Evolutionary conservation across 2,797 vertebrate genomes (phyloP).

Genomic region (Oreortyx pictus): DNA sequence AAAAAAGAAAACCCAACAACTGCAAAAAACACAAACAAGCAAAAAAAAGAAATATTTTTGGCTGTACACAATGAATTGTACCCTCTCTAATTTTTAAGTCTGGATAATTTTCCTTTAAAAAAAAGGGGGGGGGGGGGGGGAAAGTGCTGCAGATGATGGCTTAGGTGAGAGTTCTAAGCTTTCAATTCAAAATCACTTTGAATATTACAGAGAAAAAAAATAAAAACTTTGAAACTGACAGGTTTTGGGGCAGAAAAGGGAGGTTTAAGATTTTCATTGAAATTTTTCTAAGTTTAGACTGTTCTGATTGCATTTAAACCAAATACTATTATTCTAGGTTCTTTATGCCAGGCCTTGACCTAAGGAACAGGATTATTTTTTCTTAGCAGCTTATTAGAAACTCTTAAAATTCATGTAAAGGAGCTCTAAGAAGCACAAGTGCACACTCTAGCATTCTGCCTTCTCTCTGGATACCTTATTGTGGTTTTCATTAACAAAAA

Average conservation of each 20-base stretch:
- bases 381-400: slow-evolving; percentile 50
- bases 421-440: slow-evolving; percentile 28
- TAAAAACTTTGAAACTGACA: not conserved
- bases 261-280: not conserved
- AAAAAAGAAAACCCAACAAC: not conserved
- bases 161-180: not conserved
- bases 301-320: not conserved
- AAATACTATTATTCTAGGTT: not conserved
- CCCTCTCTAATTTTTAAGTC: not conserved
- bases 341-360: not conserved
- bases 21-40: not conserved
- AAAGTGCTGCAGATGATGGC: not conserved
- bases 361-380: not conserved
- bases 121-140: too few relatives aligned
- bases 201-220: not conserved
- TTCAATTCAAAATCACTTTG: slow-evolving; percentile 5
- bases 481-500: slow-evolving; percentile 23
- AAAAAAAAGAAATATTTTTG: not conserved
- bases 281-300: not conserved
- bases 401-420: slow-evolving; percentile 35
- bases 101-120: slow-evolving; percentile 4
- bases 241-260: not conserved
- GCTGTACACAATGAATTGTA: not conserved
- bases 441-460: not conserved
- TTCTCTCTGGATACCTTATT: not conserved